Conservation (phyloP, 1,140 invertebrate species). For the Caerostris extrusa region DNA sequence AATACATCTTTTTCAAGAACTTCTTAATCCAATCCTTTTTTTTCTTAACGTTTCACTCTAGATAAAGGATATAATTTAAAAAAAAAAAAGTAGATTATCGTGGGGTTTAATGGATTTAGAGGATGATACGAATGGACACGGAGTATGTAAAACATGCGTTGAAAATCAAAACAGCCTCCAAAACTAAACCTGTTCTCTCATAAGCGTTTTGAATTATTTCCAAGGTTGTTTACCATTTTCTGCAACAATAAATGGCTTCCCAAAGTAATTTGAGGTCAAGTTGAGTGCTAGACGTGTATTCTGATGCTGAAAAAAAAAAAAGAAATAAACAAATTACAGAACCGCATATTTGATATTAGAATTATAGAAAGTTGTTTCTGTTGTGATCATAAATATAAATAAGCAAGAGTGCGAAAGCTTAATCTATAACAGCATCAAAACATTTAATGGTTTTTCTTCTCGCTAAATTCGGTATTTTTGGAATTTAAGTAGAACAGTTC, state of each 20-base stretch:
- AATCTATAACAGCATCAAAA: no score
- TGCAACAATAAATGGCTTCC: conserved; percentile 46
- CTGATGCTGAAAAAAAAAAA: not conserved
- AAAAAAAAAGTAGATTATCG: not conserved
- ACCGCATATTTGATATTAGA: not conserved
- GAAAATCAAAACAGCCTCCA: conserved; percentile 39
- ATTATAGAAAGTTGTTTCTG: not conserved
- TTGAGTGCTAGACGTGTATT: conserved; percentile 15
- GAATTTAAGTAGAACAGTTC: no score
- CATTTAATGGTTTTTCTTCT: no score
- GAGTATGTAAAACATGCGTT: conserved; percentile 35
- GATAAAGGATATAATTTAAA: not conserved
- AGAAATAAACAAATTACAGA: conserved; percentile 2
- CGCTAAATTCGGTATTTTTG: no score
- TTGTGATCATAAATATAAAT: no score
- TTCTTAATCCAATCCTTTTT: no score
- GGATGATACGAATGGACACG: conserved; percentile 34
- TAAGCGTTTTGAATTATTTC: conserved; percentile 54
- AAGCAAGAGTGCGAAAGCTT: no score
- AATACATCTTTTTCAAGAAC: no score
- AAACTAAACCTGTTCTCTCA: conserved; percentile 62
- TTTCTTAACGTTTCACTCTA: not conserved
- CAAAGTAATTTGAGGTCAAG: conserved; percentile 57
- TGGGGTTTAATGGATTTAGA: conserved; percentile 3
- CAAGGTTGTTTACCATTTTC: conserved; percentile 60